phyloP scores from a whole-genome alignment of 2,113 vertebrate genomes.

The Cochlearius cochlearius region DNA sequence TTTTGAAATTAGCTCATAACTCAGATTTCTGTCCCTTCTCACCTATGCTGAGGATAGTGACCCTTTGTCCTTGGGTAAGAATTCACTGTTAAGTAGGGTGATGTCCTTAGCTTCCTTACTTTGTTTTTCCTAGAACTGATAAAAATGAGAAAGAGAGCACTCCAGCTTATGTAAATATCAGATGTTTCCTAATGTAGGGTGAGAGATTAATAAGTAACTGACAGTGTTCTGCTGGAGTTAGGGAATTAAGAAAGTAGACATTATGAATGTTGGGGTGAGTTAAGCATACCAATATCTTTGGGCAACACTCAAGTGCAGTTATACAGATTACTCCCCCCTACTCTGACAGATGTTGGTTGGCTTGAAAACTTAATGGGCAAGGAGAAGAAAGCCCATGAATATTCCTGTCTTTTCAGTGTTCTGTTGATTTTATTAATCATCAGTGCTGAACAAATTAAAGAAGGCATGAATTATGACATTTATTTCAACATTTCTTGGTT shows the following conservation, averaged over 20 bases:
- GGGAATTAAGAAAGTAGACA: background rate
- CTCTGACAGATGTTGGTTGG: background rate
- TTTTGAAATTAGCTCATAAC: background rate
- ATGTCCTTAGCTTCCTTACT: background rate
- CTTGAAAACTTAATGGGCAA: background rate
- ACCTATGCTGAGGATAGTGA: background rate
- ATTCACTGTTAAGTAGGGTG: background rate
- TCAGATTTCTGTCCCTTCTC: background rate
- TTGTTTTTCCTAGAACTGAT: background rate
- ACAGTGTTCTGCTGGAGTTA: background rate
- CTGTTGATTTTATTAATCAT: background rate
- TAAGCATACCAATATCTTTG: background rate
- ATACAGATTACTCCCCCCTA: fast-evolving
- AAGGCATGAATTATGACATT: background rate
- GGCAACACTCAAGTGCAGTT: background rate
- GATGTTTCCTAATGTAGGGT: background rate
- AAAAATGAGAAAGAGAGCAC: background rate
- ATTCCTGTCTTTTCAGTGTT: background rate
- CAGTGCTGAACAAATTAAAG: background rate
- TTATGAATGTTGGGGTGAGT: background rate
- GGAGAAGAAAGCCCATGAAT: background rate
- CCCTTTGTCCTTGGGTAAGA: background rate
- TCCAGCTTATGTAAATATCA: background rate
- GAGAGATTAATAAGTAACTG: background rate
- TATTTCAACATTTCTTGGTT: background rate